Base-by-base conservation (phyloP, 2,888 invertebrate species). In the Nemoura dubitans region DNA sequence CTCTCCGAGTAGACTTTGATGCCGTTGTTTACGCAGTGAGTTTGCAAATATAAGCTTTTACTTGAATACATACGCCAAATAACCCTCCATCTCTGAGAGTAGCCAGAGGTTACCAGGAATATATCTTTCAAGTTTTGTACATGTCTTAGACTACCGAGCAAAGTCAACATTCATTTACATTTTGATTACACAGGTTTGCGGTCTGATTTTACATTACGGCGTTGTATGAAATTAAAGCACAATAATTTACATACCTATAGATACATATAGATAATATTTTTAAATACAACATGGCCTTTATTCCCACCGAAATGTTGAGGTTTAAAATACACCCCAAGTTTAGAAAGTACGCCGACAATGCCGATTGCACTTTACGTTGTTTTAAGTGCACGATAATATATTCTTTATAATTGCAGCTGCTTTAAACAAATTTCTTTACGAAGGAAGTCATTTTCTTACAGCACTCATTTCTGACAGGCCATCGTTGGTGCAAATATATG, bases 161-260 rank as follows among this genome's bases (percentile, higher is more conserved):
- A 28, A 78, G 78, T 78, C 78, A 78, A 78, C 78, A 78, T 26
- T 78, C 26, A 78, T 78, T 78, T 78, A 78, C 78, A 78, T 78
- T 78, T 78, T 59, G 27, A 27, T 28, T 78, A 78, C 78, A 78
- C 27, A 59, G 59, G 59, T 59, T 21, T 59, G 59, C 14, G 59
- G 59, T 14, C 59, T 7, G 59, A 59, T 21, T 21, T 59, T 7
- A 59, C 59, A n/a, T 59, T 21, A 10, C 21, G 59, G 59, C 59
- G 59, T 59, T 59, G 2, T 59, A 16, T 21, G 59, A 59, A 59
- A 59, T 21, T 36, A 59, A 59, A 59, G 21, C 59, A 21, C 21
- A 59, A 59, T 59, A 59, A 10, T 21, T 59, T 59, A 59, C 36
- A 36, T 36, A 10, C 59, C 59, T 59, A 59, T 59, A 59, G 6